Conservation (phyloP, 2,888 invertebrate genomes). For the Cremastobaeus sp. region DNA sequence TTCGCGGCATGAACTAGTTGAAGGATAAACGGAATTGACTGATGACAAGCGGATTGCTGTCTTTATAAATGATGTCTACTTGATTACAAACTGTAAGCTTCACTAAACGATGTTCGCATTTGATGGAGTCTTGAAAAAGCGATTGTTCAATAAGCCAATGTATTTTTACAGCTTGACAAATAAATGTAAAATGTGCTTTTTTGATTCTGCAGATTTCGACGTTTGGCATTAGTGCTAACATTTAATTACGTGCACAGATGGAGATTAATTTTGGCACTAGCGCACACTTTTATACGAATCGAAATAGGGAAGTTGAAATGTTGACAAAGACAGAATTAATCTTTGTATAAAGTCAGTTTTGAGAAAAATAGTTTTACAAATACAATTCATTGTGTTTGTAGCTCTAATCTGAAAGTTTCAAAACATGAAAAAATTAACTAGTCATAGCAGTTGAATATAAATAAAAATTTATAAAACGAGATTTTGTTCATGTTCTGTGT, state of each 20-base stretch:
- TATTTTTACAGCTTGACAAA: slow-evolving; percentile 21
- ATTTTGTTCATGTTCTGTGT: too few species aligned
- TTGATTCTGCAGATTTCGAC: slow-evolving; percentile 6
- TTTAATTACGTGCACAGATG: slow-evolving; percentile 31
- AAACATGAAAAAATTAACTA: too few species aligned
- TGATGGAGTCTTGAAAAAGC: too few species aligned
- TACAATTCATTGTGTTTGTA: too few species aligned
- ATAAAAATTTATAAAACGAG: too few species aligned
- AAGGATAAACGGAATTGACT: neutral
- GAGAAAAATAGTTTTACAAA: too few species aligned
- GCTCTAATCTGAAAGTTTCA: too few species aligned
- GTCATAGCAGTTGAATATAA: too few species aligned
- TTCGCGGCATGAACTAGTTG: neutral
- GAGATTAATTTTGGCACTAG: slow-evolving; percentile 23
- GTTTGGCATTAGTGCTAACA: slow-evolving; percentile 29
- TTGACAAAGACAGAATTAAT: too few species aligned
- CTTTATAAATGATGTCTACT: neutral
- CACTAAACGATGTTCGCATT: too few species aligned
- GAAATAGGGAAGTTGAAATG: too few species aligned
- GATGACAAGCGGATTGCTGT: neutral
- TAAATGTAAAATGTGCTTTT: slow-evolving; percentile 1
- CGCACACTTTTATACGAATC: slow-evolving; percentile 9
- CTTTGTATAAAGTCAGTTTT: too few species aligned
- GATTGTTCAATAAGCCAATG: slow-evolving; percentile 1
- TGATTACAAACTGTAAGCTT: neutral